A percentile compares a stretch with the other conserved stretches of the same genome.
Conservation (phyloP, 2,797 vertebrate species). For the Rachycentron canadum region DNA sequence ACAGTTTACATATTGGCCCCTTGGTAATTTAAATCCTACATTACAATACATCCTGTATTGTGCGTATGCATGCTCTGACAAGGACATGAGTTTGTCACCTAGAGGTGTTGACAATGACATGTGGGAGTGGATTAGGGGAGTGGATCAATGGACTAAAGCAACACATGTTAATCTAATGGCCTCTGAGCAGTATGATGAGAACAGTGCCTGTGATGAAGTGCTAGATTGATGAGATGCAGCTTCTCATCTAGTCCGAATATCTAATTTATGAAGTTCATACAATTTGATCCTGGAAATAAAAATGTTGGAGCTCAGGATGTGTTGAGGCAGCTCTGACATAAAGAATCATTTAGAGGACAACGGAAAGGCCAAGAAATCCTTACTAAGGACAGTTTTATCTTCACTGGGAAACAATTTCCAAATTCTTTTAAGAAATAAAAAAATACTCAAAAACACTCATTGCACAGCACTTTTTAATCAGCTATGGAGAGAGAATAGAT, state of each 20-base stretch:
- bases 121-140: slow-evolving; percentile 58
- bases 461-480: slow-evolving; percentile 18
- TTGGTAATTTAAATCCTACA: slow-evolving; percentile 5
- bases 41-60: no score
- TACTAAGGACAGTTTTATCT: neutral
- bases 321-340: slow-evolving; percentile 2
- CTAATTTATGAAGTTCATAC: slow-evolving; percentile 6
- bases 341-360: neutral
- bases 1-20: slow-evolving; percentile 2
- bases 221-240: slow-evolving; percentile 20
- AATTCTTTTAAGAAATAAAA: neutral
- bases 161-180: slow-evolving; percentile 48
- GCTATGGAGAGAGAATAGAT: slow-evolving; percentile 6
- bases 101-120: slow-evolving; percentile 51
- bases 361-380: neutral
- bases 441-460: neutral
- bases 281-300: slow-evolving; percentile 4
- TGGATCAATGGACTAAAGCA: slow-evolving; percentile 57
- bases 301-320: slow-evolving; percentile 1
- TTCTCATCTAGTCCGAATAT: slow-evolving; percentile 25
- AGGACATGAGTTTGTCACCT: slow-evolving; percentile 49
- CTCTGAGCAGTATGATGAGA: slow-evolving; percentile 15
- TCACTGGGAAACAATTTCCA: neutral
- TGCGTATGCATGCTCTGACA: slow-evolving; percentile 30
- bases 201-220: slow-evolving; percentile 26